phyloP scores from a whole-genome alignment of 2,797 vertebrate species.

The Epinephelus malabaricus region DNA sequence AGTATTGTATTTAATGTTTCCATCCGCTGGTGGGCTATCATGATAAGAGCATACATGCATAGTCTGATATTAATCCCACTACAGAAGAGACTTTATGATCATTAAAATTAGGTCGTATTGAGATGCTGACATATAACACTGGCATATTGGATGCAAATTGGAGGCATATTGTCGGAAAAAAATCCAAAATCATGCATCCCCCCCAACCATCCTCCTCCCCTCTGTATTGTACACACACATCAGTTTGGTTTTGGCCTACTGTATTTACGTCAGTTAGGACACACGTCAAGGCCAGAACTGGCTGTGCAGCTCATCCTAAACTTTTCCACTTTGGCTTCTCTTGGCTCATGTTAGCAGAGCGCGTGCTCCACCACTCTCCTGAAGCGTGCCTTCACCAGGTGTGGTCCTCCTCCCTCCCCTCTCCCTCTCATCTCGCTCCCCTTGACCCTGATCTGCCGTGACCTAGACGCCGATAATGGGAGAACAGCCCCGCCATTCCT shows the following conservation, averaged over 20 bases:
- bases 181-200: too few relatives aligned
- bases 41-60: too few relatives aligned
- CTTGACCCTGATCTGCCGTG: conserved; percentile 81
- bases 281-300: conserved; percentile 78
- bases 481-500: conserved; percentile 77
- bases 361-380: conserved; percentile 74
- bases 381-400: conserved; percentile 88
- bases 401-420: conserved; percentile 66
- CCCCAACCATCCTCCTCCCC: not conserved
- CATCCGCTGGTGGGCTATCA: too few relatives aligned
- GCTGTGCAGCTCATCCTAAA: conserved; percentile 66
- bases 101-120: too few relatives aligned
- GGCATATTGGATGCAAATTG: too few relatives aligned
- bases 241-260: conserved; percentile 39
- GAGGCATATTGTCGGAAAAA: too few relatives aligned
- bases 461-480: conserved; percentile 75
- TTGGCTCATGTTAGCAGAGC: conserved; percentile 50
- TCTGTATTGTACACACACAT: not conserved
- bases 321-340: conserved; percentile 42
- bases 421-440: conserved; percentile 80
- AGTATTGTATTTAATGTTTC: too few relatives aligned
- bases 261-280: conserved; percentile 70
- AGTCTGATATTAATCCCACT: too few relatives aligned
- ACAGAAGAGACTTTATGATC: too few relatives aligned
- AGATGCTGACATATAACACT: too few relatives aligned